These are phyloP conservation scores for Oceanodroma tethys DNA, from an alignment of 2,113 vertebrate species.

Conservation along the genomic window DNA sequence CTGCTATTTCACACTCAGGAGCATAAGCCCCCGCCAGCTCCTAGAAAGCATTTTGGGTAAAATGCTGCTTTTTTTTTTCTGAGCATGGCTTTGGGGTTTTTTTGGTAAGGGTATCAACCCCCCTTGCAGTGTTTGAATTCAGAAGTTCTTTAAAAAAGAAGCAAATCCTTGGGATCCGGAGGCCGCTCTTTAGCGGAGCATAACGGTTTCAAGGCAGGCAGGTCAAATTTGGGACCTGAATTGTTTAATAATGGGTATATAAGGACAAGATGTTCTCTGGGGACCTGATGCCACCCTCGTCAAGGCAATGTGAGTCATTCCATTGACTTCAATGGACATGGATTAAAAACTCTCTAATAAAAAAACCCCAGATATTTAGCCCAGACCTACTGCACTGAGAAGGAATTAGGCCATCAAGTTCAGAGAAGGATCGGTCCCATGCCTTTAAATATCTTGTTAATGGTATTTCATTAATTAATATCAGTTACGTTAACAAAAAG, in stretches of 20 bases:
- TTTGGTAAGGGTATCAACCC: not conserved
- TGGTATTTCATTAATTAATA: not conserved
- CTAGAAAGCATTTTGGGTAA: not conserved
- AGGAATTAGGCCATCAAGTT: not conserved
- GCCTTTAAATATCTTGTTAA: not conserved
- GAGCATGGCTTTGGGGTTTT: accelerated
- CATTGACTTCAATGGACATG: not conserved
- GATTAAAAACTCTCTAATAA: not conserved
- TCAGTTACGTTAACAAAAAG: not conserved
- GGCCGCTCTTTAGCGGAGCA: not conserved
- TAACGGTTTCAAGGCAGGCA: not conserved
- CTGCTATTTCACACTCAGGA: not conserved
- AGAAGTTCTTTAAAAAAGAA: not conserved
- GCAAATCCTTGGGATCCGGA: not conserved
- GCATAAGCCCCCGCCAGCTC: not conserved
- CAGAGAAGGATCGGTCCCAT: not conserved
- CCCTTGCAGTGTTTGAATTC: accelerated
- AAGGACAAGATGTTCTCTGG: not conserved
- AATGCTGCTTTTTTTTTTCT: not conserved
- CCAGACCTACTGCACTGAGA: not conserved
- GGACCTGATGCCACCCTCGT: not conserved
- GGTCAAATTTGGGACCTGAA: not conserved
- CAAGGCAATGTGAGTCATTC: not conserved
- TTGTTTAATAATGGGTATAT: not conserved
- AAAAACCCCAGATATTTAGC: not conserved